phyloP scores from a whole-genome alignment of 2,797 vertebrate species.

The Hybognathus amarus region DNA sequence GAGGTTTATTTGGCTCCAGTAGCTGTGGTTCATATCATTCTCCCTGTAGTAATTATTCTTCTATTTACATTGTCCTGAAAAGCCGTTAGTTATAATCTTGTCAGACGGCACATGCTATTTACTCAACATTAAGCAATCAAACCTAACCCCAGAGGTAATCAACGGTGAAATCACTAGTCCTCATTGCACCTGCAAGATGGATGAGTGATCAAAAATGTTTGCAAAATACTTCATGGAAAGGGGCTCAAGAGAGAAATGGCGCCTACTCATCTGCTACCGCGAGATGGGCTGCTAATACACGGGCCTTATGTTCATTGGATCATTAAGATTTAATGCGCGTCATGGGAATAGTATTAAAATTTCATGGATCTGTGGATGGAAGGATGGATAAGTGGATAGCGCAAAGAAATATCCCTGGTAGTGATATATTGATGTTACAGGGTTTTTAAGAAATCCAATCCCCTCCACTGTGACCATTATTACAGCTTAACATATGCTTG shows the following conservation, averaged over 20 bases:
- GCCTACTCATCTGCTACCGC: neutral
- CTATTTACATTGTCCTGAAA: constrained; percentile 71
- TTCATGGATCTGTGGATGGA: constrained; percentile 38
- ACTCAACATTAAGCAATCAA: constrained; percentile 74
- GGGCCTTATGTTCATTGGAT: neutral
- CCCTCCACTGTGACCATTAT: constrained; percentile 25
- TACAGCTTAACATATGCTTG: constrained; percentile 9
- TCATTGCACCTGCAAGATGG: constrained; percentile 72
- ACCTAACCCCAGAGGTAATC: constrained; percentile 76
- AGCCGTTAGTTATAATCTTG: constrained; percentile 68
- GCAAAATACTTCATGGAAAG: constrained; percentile 67
- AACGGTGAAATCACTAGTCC: constrained; percentile 75
- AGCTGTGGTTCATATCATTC: constrained; percentile 50
- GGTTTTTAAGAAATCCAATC: constrained; percentile 34
- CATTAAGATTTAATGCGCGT: constrained; percentile 40
- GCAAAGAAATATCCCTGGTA: constrained; percentile 18
- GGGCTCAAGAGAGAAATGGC: constrained; percentile 60
- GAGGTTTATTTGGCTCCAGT: constrained; percentile 65
- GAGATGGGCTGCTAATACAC: constrained; percentile 29
- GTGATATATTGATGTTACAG: constrained; percentile 34
- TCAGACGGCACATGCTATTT: constrained; percentile 70
- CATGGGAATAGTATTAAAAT: constrained; percentile 38
- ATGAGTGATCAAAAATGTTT: constrained; percentile 75
- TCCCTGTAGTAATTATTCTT: constrained; percentile 67
- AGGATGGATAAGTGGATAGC: constrained; percentile 23